Percentiles rank a stretch among this genome's conserved stretches.
phyloP scores from a whole-genome alignment of 2,113 vertebrate species.

The Tringa solitaria region DNA sequence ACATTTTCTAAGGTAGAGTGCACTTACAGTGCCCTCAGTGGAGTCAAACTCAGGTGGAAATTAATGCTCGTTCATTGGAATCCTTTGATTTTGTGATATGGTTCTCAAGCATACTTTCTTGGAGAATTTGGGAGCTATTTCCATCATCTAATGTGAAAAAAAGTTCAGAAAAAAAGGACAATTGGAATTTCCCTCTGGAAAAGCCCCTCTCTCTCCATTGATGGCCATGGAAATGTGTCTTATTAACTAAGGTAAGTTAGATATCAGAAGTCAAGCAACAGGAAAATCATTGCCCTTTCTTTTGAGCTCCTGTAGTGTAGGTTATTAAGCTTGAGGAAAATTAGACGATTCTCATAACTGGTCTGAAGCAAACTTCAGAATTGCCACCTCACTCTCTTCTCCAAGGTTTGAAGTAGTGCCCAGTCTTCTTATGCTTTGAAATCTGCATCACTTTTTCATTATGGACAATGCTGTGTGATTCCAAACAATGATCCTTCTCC shows the following conservation, averaged over 20 bases:
- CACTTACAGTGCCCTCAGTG: not conserved
- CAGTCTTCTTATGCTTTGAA: not conserved
- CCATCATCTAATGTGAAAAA: not conserved
- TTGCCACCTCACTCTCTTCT: not conserved
- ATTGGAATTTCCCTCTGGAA: not conserved
- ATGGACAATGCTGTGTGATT: not conserved
- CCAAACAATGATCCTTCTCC: not conserved
- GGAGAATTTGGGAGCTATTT: not conserved
- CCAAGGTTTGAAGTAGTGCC: not conserved
- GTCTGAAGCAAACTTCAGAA: not conserved
- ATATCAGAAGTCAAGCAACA: not conserved
- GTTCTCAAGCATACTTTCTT: not conserved
- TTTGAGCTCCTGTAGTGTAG: not conserved
- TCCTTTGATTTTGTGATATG: not conserved
- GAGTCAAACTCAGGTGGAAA: not conserved
- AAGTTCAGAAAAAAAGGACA: not conserved
- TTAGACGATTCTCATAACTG: not conserved
- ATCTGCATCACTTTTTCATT: not conserved
- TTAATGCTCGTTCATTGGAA: not conserved
- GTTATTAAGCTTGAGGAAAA: not conserved
- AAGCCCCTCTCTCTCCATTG: not conserved
- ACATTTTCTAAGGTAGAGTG: not conserved
- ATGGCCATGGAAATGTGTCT: not conserved
- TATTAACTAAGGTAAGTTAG: not conserved
- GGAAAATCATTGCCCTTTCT: not conserved